A percentile compares a stretch with the other conserved stretches of the same genome.
phyloP scores from a whole-genome alignment of 1,140 invertebrate species.

The Nasonia vitripennis region DNA sequence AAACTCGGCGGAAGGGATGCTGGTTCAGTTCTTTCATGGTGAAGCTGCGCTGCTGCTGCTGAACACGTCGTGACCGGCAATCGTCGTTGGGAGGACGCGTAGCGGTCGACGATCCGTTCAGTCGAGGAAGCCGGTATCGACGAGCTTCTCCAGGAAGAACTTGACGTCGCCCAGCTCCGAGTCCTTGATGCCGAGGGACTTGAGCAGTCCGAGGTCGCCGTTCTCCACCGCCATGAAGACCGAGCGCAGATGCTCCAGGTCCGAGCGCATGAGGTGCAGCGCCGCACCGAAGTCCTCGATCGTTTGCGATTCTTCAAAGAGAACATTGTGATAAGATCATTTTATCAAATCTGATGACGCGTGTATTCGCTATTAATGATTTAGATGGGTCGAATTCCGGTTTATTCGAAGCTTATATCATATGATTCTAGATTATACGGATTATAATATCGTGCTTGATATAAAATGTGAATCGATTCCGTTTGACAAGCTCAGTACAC shows the following conservation, averaged over 20 bases:
- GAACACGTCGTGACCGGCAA: neutral
- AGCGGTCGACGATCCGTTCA: constrained; percentile 73
- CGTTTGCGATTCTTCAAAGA: constrained; percentile 92
- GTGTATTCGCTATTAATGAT: too few relatives aligned
- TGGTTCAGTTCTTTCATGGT: constrained; percentile 16
- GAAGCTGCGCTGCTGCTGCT: neutral
- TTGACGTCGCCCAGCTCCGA: constrained; percentile 97
- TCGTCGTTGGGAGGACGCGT: neutral
- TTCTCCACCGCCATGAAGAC: constrained; percentile 98
- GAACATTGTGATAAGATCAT: constrained; percentile 21
- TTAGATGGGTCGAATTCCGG: too few relatives aligned
- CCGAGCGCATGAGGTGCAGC: constrained; percentile 89
- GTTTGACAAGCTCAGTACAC: too few relatives aligned
- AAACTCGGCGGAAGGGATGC: constrained; percentile 8
- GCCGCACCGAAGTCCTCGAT: constrained; percentile 95
- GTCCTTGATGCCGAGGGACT: constrained; percentile 95
- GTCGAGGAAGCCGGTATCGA: constrained; percentile 97
- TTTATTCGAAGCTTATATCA: too few relatives aligned
- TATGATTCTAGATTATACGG: too few relatives aligned
- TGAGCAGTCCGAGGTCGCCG: constrained; percentile 94
- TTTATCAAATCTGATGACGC: too few relatives aligned
- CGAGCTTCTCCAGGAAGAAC: constrained; percentile 97
- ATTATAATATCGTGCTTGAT: too few relatives aligned
- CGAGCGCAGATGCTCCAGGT: constrained; percentile 93
- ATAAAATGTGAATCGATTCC: too few relatives aligned